These are phyloP conservation scores for Drosophila guanche DNA, from an alignment of 1,140 invertebrate genomes.

Conservation along the genomic window DNA sequence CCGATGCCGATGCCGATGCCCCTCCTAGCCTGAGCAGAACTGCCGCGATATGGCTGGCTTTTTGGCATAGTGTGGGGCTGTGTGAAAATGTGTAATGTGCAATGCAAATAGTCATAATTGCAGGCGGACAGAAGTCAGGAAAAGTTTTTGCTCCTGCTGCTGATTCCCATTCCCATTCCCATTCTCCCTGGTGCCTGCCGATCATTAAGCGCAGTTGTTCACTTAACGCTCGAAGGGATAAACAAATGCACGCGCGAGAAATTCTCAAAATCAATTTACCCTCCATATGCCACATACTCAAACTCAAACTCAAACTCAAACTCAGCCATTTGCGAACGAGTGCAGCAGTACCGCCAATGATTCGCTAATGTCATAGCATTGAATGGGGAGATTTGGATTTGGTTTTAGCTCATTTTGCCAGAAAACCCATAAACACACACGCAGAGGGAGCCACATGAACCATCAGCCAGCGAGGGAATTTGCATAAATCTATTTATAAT, in stretches of 20 bases:
- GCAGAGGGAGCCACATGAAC: background rate
- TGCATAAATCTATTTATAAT: constrained; percentile 5
- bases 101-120: constrained; percentile 80
- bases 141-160: constrained; percentile 27
- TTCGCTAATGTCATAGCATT: constrained; percentile 66
- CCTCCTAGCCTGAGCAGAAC: background rate
- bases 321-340: constrained; percentile 10
- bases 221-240: constrained; percentile 76
- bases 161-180: constrained; percentile 19
- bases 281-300: constrained; percentile 20
- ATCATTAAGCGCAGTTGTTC: constrained; percentile 79
- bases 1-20: background rate
- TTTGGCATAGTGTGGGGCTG: background rate
- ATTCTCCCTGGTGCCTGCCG: constrained; percentile 23
- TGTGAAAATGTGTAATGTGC: constrained; percentile 57
- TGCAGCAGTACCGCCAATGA: constrained; percentile 34
- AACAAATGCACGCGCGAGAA: constrained; percentile 77
- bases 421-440: constrained; percentile 28
- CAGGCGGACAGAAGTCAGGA: constrained; percentile 44
- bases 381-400: constrained; percentile 33
- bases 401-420: constrained; percentile 26
- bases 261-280: constrained; percentile 78
- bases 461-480: too few species aligned
- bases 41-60: background rate
- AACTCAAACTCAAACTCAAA: too few species aligned